Evolutionary conservation across 2,888 invertebrate genomes (phyloP).

Genomic region (Monoplex corrugatus): DNA sequence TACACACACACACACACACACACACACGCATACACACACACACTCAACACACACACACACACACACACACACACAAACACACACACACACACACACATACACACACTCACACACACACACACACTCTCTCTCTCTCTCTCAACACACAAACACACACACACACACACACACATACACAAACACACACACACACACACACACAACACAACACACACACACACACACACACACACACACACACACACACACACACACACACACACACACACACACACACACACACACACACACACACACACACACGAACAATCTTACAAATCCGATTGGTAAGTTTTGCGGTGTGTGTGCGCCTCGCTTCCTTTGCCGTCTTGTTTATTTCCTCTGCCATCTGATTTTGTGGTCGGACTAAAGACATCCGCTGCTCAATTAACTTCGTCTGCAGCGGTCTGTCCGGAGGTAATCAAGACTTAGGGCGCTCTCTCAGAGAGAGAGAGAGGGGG

Average conservation of each 20-base stretch:
- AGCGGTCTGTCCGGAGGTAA: too few relatives aligned
- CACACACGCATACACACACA: too few relatives aligned
- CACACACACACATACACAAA: neutral
- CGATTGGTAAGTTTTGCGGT: neutral
- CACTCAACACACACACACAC: too few relatives aligned
- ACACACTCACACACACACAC: neutral
- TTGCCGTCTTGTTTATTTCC: neutral
- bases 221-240: neutral
- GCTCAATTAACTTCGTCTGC: too few relatives aligned
- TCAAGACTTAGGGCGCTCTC: too few relatives aligned
- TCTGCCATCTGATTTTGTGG: too few relatives aligned
- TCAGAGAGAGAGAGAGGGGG: too few relatives aligned
- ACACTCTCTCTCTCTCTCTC: neutral
- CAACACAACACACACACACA: neutral
- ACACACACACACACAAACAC: too few relatives aligned
- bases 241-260: neutral
- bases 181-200: neutral
- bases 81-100: neutral
- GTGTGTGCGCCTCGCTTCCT: neutral
- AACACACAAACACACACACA: conserved; percentile 32
- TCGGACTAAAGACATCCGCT: too few relatives aligned
- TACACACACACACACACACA: too few relatives aligned
- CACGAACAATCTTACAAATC: neutral
- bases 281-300: neutral
- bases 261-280: conserved; percentile 19